These are phyloP conservation scores for Tipula helvola DNA, from an alignment of 2,888 invertebrate genomes.

Conservation along the genomic window DNA sequence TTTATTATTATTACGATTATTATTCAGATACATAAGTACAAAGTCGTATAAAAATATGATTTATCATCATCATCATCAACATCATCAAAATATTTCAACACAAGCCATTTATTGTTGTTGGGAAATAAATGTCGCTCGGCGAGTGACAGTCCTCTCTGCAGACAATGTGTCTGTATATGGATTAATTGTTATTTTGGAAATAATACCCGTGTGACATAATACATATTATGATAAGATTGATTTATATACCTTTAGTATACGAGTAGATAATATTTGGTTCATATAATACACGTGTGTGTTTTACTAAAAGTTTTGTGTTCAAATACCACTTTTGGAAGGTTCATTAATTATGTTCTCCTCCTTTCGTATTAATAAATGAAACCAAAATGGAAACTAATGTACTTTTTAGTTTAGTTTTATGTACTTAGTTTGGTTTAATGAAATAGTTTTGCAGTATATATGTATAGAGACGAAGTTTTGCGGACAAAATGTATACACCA, in stretches of 20 bases:
- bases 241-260: background rate
- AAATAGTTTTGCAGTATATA: background rate
- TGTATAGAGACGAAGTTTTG: background rate
- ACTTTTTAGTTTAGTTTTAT: background rate
- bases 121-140: background rate
- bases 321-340: background rate
- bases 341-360: background rate
- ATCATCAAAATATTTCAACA: background rate
- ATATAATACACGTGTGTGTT: background rate
- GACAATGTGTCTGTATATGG: background rate
- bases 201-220: background rate
- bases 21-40: background rate
- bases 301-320: background rate
- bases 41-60: background rate
- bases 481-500: background rate
- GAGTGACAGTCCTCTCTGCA: background rate
- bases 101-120: background rate
- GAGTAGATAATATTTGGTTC: background rate
- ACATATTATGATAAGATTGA: slow-evolving; percentile 4
- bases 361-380: background rate
- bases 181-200: background rate
- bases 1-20: background rate
- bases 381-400: background rate
- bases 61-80: background rate
- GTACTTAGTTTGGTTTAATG: background rate